Base-by-base conservation (phyloP, 2,113 vertebrate genomes). In the Eubucco bourcierii region DNA sequence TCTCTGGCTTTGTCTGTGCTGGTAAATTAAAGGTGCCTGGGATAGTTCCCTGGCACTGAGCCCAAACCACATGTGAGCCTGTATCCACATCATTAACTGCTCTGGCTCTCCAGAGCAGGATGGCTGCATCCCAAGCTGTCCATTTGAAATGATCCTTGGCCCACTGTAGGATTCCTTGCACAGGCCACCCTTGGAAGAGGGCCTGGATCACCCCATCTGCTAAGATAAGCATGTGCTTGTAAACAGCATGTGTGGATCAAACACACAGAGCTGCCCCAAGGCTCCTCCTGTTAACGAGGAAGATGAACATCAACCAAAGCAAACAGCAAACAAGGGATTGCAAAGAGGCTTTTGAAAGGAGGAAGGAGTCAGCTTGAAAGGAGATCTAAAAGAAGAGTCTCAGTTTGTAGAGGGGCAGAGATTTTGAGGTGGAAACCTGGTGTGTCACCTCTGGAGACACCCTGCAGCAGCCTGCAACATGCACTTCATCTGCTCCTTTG, bases 21-120 rank as follows among this genome's bases (percentile, higher is more conserved):
- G 81, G 75, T 92, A 89, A 94, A 90, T 95, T 87, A 80, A 89
- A 94, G 93, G 90, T 95, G 64, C 41, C 63, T 89, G 50, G 66
- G 83, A 87, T 31, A 64, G 72, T 60, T 91, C 24, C 73, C 60
- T 84, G 84, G 79, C 79, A 66, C 31, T 23, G 55, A 91, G 75
- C 64, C 66, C 67, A 89, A 84, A 6, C 21, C 79, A 77, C 60
- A 60, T 31, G 67, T 56, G 47, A 87, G 37, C 11, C 82, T 63
- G 13, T 68, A 70, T 95, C 64, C 64, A 46, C 52, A 33, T 53
- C 31, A 31, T 73, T 84, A 89, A 84, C 31, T 33, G 28, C 39
- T 95, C 56, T 71, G 82, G 60, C 81, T 84, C 87, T 92, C 52
- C 37, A 61, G 68, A 85, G 68, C 0, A 2, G 81, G n/a, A 82